Conservation (phyloP, 2,888 invertebrate species). For the Cetonia aurata region DNA sequence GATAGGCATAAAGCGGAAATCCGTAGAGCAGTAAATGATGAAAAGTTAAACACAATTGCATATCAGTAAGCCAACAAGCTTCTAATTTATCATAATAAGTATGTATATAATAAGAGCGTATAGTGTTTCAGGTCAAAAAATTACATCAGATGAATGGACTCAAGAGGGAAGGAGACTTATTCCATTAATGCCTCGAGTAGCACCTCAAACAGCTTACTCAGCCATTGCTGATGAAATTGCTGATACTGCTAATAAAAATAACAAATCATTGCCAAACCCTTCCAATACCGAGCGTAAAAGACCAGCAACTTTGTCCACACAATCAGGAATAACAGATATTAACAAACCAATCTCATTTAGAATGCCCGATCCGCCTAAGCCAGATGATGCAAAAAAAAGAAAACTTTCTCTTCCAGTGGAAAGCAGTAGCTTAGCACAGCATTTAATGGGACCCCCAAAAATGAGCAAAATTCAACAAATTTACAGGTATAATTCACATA, state of each 20-base stretch:
- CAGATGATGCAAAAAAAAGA: constrained; percentile 62
- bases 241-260: constrained; percentile 74
- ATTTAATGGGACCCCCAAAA: constrained; percentile 63
- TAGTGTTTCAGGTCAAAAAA: constrained; percentile 76
- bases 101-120: constrained; percentile 3
- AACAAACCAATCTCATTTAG: constrained; percentile 59
- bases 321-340: constrained; percentile 55
- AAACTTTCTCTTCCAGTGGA: constrained; percentile 60
- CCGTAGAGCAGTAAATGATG: constrained; percentile 92
- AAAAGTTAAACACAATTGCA: constrained; percentile 88
- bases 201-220: constrained; percentile 87
- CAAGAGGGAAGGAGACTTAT: constrained; percentile 87
- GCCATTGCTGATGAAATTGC: constrained; percentile 86
- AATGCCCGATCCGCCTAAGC: constrained; percentile 62
- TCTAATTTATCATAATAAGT: constrained; percentile 3
- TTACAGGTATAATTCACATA: constrained; percentile 62
- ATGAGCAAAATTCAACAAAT: constrained; percentile 65
- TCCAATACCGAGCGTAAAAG: constrained; percentile 67
- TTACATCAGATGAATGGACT: constrained; percentile 82
- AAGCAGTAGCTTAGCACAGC: constrained; percentile 61
- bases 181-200: constrained; percentile 85
- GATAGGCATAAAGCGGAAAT: constrained; percentile 95
- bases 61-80: constrained; percentile 78
- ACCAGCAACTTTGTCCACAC: constrained; percentile 51
- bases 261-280: constrained; percentile 71